phyloP scores from a whole-genome alignment of 2,797 vertebrate species.

The Vultur gryphus region DNA sequence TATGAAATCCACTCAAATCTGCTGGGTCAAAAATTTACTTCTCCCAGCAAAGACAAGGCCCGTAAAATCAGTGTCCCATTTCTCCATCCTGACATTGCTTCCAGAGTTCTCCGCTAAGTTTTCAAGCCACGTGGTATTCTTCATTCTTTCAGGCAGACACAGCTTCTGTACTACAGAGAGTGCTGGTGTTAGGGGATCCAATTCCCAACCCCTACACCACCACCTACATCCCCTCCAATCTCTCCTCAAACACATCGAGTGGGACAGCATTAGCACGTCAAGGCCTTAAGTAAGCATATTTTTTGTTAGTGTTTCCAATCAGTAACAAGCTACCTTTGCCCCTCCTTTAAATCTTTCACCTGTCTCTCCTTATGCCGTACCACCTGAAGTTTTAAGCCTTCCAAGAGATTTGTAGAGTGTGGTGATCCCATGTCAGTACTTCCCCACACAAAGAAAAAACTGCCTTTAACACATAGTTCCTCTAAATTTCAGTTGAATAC shows the following conservation, averaged over 20 bases:
- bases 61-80: not conserved
- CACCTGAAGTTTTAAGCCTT: not conserved
- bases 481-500: not conserved
- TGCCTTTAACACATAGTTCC: not conserved
- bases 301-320: not conserved
- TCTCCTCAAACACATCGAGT: not conserved
- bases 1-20: not conserved
- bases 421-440: not conserved
- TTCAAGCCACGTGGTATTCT: not conserved
- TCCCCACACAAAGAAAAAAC: not conserved
- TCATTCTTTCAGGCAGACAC: not conserved
- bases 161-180: not conserved
- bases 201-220: not conserved
- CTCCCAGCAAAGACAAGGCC: not conserved
- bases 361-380: not conserved
- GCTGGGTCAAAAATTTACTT: not conserved
- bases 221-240: not conserved
- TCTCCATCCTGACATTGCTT: not conserved
- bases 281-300: not conserved
- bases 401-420: not conserved
- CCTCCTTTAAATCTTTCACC: not conserved
- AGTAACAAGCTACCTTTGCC: not conserved
- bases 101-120: not conserved
- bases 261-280: not conserved
- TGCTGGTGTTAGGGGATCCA: accelerated